Conservation (phyloP, 2,113 vertebrate genomes). For the Mormyrus iriodes region DNA sequence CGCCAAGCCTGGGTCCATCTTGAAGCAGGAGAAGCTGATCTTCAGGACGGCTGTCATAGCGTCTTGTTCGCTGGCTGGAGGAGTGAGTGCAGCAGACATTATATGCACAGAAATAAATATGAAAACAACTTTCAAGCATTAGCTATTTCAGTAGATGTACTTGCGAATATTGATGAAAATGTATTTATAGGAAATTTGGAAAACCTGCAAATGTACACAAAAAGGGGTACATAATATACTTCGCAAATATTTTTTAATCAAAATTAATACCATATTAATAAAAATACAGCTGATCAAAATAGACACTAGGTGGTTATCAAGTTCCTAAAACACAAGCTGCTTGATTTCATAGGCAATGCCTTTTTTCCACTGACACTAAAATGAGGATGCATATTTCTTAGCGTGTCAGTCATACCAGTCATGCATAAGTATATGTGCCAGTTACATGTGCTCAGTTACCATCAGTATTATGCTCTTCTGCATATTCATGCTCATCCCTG, state of each 20-base stretch:
- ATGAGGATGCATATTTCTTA: neutral
- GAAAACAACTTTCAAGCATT: neutral
- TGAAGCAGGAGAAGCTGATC: slow-evolving; percentile 89
- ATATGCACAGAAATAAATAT: neutral
- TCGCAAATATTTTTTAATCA: neutral
- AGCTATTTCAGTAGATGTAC: neutral
- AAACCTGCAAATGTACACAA: neutral
- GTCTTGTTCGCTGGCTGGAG: neutral
- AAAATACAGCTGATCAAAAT: neutral
- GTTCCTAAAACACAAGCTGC: neutral
- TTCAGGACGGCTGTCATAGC: slow-evolving; percentile 89
- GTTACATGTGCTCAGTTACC: neutral
- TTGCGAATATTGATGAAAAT: neutral
- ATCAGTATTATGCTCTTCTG: neutral
- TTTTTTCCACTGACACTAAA: neutral
- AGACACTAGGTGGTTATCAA: neutral
- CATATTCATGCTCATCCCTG: neutral
- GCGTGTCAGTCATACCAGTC: neutral
- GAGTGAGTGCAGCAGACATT: neutral
- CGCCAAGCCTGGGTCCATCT: slow-evolving; percentile 80
- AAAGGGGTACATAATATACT: neutral
- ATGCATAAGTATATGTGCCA: neutral
- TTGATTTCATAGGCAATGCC: neutral
- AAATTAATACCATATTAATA: neutral
- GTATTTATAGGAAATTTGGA: neutral